These are phyloP conservation scores for Cathartes aura DNA, from an alignment of 2,113 vertebrate species.

Conservation along the genomic window DNA sequence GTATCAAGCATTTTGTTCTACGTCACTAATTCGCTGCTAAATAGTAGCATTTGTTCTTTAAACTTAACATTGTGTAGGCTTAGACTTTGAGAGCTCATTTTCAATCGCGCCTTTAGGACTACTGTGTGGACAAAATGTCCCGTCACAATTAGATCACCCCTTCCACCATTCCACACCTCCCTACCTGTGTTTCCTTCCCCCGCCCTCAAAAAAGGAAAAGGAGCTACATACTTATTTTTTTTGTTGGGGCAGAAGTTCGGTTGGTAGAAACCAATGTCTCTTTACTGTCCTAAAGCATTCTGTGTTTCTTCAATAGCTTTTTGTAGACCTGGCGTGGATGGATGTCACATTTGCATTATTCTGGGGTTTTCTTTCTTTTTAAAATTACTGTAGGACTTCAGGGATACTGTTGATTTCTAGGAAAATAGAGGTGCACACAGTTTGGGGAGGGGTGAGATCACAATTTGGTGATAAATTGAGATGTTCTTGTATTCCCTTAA, in stretches of 20 bases:
- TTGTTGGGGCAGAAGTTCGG: background rate
- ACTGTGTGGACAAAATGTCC: background rate
- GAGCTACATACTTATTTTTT: background rate
- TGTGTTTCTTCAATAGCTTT: background rate
- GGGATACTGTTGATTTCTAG: background rate
- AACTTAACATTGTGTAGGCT: background rate
- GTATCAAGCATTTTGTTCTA: background rate
- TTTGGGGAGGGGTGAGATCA: background rate
- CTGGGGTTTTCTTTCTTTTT: background rate
- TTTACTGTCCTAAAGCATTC: background rate
- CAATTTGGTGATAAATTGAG: background rate
- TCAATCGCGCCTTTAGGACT: background rate
- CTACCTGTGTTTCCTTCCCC: background rate
- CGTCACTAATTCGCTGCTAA: background rate
- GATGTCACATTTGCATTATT: rapidly evolving
- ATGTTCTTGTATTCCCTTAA: background rate
- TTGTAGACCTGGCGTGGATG: rapidly evolving
- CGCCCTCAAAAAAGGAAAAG: background rate
- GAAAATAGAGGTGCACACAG: background rate
- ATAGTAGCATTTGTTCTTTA: background rate
- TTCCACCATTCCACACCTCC: background rate
- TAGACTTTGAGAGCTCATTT: background rate
- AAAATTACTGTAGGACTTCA: background rate
- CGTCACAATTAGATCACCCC: rapidly evolving
- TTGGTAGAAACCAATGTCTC: background rate